Base-by-base conservation (phyloP, 2,113 vertebrate species). In the Alethe castanea region DNA sequence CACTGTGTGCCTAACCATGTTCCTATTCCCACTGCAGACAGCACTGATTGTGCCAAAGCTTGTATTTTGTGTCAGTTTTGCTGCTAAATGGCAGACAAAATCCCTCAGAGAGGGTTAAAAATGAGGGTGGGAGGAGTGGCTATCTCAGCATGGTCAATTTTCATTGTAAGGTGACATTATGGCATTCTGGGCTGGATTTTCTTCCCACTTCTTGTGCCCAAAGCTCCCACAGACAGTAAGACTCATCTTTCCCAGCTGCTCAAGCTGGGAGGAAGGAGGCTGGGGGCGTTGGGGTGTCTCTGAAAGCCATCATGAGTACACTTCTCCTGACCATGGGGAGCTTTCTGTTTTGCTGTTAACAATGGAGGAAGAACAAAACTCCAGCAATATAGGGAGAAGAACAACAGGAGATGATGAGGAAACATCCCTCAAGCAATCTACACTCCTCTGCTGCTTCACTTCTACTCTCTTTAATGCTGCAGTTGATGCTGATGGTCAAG, bases 121-220 rank as follows among this genome's bases (percentile, higher is more conserved):
- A 35, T 8, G 5, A 29, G 6, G 0, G 1, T 42, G 28, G 42
- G 48, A 67, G 29, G 3, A 1, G 5, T 65, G 33, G 6, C 11
- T 78, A 19, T 59, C 40, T 72, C 69, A 77, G 33, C 19, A 67
- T 8, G 10, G 59, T 86, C 45, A 14, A 12, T 42, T 85, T 88
- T 60, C 40, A 28, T n/a, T 19, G 12, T 78, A 35, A 64, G 70
- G 20, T 23, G 42, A 31, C 11, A 16, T 56, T n/a, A 38, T 26
- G 35, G 14, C 9, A 71, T 78, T 81, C 23, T 84, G 54, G 19
- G 33, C 47, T n/a, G 38, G 38, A 71, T 88, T 92, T 65, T 78
- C 29, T 90, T 83, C 72, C 52, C 19, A 35, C 33, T 73, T 80
- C 33, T 54, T 45, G 14, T 70, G n/a, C 22, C 54, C 26, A 60